Conservation (phyloP, 2,797 vertebrate species). For the Pseudocheirus occidentalis region DNA sequence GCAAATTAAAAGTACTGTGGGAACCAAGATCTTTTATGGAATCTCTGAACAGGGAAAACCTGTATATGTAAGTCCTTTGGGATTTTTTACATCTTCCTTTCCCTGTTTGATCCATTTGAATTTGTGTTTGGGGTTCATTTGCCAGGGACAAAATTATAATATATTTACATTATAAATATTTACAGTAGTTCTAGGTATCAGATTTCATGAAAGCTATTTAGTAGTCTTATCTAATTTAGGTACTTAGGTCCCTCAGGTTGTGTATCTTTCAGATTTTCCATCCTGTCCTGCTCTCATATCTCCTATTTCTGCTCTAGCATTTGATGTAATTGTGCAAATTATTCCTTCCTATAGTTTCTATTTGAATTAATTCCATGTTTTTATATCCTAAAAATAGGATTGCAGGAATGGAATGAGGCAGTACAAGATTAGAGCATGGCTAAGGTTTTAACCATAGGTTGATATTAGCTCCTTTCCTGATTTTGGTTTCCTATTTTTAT, state of each 20-base stretch:
- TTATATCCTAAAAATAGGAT: not conserved
- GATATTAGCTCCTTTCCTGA: constrained; percentile 22
- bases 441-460: not conserved
- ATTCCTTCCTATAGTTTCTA: constrained; percentile 8
- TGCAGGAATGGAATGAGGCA: constrained; percentile 18
- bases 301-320: constrained; percentile 5
- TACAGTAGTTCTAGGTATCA: constrained; percentile 13
- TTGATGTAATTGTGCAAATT: constrained; percentile 25
- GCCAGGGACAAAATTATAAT: constrained; percentile 10
- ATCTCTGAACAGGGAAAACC: not conserved
- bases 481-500: constrained; percentile 40
- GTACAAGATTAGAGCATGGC: constrained; percentile 6
- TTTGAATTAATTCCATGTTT: not conserved
- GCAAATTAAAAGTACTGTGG: not conserved
- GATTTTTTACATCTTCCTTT: not conserved
- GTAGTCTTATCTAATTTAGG: constrained; percentile 18
- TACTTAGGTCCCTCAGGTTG: not conserved
- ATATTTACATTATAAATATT: not conserved
- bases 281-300: constrained; percentile 23
- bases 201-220: not conserved
- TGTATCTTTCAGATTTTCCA: constrained; percentile 40
- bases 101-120: not conserved
- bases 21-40: not conserved
- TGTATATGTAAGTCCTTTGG: not conserved
- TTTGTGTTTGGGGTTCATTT: constrained; percentile 1